These are phyloP conservation scores for Drosophila arawakana DNA, from an alignment of 1,140 invertebrate genomes.

Conservation along the genomic window DNA sequence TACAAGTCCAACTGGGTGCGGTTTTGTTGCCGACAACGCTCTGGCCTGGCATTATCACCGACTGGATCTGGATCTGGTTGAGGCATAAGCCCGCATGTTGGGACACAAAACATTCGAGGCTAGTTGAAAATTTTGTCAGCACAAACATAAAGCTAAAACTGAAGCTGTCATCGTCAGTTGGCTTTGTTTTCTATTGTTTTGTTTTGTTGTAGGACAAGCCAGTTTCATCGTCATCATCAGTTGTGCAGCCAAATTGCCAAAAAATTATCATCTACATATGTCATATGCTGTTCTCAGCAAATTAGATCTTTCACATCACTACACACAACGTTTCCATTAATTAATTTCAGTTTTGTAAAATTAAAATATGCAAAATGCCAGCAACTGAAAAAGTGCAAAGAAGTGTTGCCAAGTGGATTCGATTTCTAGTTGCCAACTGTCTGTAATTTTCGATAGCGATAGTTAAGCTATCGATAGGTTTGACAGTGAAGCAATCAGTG, in stretches of 20 bases:
- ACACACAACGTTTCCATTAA: neutral
- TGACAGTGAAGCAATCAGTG: neutral
- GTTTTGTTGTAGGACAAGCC: constrained; percentile 2
- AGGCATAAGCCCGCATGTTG: constrained; percentile 31
- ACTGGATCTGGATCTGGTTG: constrained; percentile 23
- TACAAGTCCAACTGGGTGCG: too few relatives aligned
- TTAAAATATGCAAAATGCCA: neutral
- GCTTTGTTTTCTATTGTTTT: constrained; percentile 6
- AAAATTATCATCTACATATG: constrained; percentile 9
- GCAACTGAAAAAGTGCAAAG: too few relatives aligned
- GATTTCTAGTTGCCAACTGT: neutral
- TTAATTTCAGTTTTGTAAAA: neutral
- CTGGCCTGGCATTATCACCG: constrained; percentile 31
- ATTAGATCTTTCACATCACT: constrained; percentile 16
- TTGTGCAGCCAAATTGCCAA: neutral
- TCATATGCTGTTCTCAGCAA: neutral
- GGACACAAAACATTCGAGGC: constrained; percentile 19
- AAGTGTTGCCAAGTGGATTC: neutral
- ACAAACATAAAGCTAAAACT: neutral
- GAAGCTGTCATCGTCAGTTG: constrained; percentile 36
- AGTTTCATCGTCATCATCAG: neutral
- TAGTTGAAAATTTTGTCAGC: constrained; percentile 31
- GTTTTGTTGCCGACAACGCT: too few relatives aligned
- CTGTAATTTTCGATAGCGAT: neutral
- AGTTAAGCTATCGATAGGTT: neutral